phyloP scores from a whole-genome alignment of 2,797 vertebrate genomes.

The Ptychobarbus kaznakovi region DNA sequence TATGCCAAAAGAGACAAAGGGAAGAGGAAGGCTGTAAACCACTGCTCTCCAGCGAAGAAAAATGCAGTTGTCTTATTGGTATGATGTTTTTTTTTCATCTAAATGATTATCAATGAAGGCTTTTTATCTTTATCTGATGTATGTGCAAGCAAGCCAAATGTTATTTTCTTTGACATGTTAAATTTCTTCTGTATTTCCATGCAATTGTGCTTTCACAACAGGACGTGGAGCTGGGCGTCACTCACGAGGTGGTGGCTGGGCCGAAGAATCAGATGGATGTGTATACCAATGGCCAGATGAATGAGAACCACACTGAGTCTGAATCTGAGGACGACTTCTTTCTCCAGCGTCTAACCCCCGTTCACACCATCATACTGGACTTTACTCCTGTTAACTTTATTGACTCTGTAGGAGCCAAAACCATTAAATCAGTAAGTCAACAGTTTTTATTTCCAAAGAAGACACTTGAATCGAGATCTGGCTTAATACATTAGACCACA shows the following conservation, averaged over 20 bases:
- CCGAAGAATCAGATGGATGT: constrained; percentile 42
- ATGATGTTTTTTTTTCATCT: neutral
- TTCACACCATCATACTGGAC: constrained; percentile 89
- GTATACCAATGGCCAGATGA: constrained; percentile 77
- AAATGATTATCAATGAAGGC: neutral
- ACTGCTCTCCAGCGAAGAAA: constrained; percentile 62
- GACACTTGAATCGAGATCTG: neutral
- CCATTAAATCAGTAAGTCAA: constrained; percentile 85
- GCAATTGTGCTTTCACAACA: constrained; percentile 54
- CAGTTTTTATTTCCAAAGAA: neutral
- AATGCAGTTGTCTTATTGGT: constrained; percentile 77
- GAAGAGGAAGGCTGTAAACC: constrained; percentile 57
- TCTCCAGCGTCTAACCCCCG: constrained; percentile 69
- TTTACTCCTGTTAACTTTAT: constrained; percentile 89
- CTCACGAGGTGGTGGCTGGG: constrained; percentile 79
- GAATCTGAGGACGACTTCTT: constrained; percentile 78
- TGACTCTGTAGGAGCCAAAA: constrained; percentile 93
- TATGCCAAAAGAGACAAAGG: constrained; percentile 71
- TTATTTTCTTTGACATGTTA: too few relatives aligned
- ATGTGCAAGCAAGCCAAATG: neutral
- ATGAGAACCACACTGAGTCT: constrained; percentile 58
- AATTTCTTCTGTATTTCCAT: neutral
- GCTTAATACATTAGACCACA: neutral
- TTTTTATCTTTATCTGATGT: neutral
- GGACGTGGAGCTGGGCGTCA: constrained; percentile 75